Evolutionary conservation across 2,888 invertebrate genomes (phyloP).

Genomic region (Pseudoips prasinana): DNA sequence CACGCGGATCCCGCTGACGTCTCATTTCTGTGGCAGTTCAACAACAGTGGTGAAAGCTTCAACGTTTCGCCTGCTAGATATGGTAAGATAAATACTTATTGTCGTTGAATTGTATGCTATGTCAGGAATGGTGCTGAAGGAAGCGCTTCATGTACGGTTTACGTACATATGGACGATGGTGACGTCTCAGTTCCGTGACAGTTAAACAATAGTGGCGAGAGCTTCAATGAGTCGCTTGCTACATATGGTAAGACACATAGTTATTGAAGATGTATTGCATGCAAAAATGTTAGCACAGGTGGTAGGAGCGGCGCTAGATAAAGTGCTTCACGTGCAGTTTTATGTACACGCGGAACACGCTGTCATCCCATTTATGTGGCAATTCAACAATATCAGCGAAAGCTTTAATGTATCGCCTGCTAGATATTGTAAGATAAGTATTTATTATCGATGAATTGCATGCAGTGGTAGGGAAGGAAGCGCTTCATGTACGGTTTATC

Average conservation of each 20-base stretch:
- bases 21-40: slow-evolving; percentile 94
- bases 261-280: slow-evolving; percentile 92
- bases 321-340: slow-evolving; percentile 90
- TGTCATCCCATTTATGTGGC: slow-evolving; percentile 93
- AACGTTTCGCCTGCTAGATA: slow-evolving; percentile 88
- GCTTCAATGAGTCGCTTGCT: no score
- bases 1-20: slow-evolving; percentile 93
- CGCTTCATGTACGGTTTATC: no score
- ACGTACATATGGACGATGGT: no score
- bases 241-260: no score
- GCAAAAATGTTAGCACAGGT: slow-evolving; percentile 86
- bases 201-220: no score
- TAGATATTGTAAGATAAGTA: slow-evolving; percentile 68
- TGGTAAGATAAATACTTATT: slow-evolving; percentile 50
- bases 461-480: not conserved
- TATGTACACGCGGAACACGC: slow-evolving; percentile 93
- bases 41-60: slow-evolving; percentile 93
- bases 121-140: not conserved
- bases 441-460: not conserved
- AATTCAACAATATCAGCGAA: slow-evolving; percentile 94
- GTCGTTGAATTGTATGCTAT: not conserved
- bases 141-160: no score
- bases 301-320: slow-evolving; percentile 93
- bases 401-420: slow-evolving; percentile 91
- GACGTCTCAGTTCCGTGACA: no score